A percentile compares a stretch with the other conserved stretches of the same genome.
Conservation (phyloP, 2,113 vertebrate species). For the Martes martes region DNA sequence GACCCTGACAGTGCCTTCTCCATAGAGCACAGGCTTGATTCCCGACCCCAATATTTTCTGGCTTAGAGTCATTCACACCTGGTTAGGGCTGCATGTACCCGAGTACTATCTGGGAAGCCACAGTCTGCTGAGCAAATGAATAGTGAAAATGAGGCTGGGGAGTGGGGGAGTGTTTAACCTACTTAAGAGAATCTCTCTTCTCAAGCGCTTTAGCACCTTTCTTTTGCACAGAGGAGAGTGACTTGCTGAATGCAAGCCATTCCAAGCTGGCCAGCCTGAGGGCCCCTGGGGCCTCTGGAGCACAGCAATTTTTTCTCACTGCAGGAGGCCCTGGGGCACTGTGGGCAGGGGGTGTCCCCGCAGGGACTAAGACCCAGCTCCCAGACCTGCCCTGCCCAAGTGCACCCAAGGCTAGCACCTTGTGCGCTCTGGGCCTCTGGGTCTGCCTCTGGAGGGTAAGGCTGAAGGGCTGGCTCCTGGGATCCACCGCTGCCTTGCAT, state of each 20-base stretch:
- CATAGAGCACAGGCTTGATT: neutral
- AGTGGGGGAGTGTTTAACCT: constrained; percentile 47
- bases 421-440: neutral
- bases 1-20: neutral
- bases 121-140: constrained; percentile 33
- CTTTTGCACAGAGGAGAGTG: neutral
- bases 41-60: neutral
- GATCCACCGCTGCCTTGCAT: neutral
- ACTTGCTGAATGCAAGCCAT: neutral
- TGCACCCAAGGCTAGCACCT: neutral
- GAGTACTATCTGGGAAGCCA: neutral
- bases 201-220: constrained; percentile 7
- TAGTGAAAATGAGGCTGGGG: constrained; percentile 24
- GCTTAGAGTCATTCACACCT: neutral
- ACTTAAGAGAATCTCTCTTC: constrained; percentile 34
- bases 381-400: neutral
- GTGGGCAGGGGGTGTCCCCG: too few relatives aligned
- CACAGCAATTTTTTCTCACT: neutral
- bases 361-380: neutral
- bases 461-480: neutral
- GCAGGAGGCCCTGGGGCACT: fast-evolving
- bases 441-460: neutral
- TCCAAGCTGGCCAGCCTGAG: fast-evolving
- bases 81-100: neutral
- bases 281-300: neutral